Evolutionary conservation across 2,888 invertebrate genomes (phyloP).

Genomic region (Rotaria magnacalcarata): DNA sequence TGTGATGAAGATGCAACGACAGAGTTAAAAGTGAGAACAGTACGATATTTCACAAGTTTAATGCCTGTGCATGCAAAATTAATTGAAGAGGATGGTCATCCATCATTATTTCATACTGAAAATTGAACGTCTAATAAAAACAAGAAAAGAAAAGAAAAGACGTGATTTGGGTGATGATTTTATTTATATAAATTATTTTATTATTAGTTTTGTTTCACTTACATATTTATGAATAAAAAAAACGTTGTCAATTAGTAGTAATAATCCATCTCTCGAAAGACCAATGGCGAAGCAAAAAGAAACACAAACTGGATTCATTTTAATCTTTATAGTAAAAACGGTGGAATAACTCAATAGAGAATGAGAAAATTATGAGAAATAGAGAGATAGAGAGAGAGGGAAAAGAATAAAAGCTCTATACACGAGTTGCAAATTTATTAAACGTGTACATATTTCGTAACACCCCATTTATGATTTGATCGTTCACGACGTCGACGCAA

Average conservation of each 20-base stretch:
- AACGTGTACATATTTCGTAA: slow-evolving; percentile 41
- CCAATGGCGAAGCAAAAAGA: neutral
- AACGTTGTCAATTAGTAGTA: neutral
- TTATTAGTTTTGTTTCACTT: too few species aligned
- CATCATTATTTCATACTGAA: neutral
- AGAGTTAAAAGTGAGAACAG: slow-evolving; percentile 92
- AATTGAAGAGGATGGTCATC: slow-evolving; percentile 36
- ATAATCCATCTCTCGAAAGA: neutral
- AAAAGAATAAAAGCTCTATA: neutral
- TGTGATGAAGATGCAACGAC: slow-evolving; percentile 96
- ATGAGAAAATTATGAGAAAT: neutral
- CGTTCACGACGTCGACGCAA: slow-evolving; percentile 42
- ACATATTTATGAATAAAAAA: too few species aligned
- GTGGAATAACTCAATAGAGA: neutral
- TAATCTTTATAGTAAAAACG: neutral
- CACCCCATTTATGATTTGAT: slow-evolving; percentile 43
- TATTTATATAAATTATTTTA: too few species aligned
- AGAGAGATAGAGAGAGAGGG: too few species aligned
- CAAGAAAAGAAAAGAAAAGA: too few species aligned
- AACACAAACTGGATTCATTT: neutral
- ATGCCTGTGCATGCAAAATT: slow-evolving; percentile 57
- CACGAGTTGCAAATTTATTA: neutral
- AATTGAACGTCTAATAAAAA: neutral
- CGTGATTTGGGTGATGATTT: too few species aligned
- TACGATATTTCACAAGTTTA: slow-evolving; percentile 84